A percentile compares a stretch with the other conserved stretches of the same genome.
Conservation (phyloP, 2,888 invertebrate species). For the Petrophora chlorosata region DNA sequence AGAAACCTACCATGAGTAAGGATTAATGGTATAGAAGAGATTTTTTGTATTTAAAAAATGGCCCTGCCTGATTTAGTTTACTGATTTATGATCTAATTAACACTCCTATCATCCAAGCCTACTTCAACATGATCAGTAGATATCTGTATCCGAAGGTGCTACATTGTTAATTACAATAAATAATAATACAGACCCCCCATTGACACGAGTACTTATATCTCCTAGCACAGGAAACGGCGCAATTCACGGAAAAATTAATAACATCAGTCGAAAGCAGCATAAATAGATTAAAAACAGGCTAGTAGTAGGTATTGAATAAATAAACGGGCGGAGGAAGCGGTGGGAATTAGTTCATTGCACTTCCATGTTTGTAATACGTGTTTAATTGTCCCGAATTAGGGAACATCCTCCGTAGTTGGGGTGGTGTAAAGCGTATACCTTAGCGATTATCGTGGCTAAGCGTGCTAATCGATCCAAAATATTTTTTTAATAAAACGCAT, state of each 20-base stretch:
- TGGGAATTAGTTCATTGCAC: constrained; percentile 72
- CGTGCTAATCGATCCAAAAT: too few relatives aligned
- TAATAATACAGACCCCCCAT: constrained; percentile 1
- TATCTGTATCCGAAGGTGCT: background rate
- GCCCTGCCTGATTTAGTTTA: too few relatives aligned
- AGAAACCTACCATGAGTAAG: too few relatives aligned
- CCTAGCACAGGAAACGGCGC: constrained; percentile 9
- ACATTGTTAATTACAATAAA: constrained; percentile 8
- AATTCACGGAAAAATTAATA: constrained; percentile 17
- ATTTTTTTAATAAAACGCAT: too few relatives aligned
- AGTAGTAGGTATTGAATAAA: constrained; percentile 16
- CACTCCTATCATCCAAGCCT: background rate
- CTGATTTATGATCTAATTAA: too few relatives aligned
- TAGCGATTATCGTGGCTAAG: too few relatives aligned
- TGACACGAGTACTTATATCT: constrained; percentile 14
- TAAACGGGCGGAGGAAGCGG: constrained; percentile 45
- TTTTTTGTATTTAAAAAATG: too few relatives aligned
- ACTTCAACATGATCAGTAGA: background rate
- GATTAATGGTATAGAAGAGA: too few relatives aligned
- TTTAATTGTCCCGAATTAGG: constrained; percentile 76
- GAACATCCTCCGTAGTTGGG: constrained; percentile 48
- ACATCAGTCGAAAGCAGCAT: constrained; percentile 5
- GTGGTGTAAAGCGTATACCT: constrained; percentile 3
- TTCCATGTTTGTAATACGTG: constrained; percentile 57
- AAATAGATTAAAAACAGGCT: constrained; percentile 7